These are phyloP conservation scores for Hylaeus anthracinus DNA, from an alignment of 1,140 invertebrate species.

Conservation along the genomic window DNA sequence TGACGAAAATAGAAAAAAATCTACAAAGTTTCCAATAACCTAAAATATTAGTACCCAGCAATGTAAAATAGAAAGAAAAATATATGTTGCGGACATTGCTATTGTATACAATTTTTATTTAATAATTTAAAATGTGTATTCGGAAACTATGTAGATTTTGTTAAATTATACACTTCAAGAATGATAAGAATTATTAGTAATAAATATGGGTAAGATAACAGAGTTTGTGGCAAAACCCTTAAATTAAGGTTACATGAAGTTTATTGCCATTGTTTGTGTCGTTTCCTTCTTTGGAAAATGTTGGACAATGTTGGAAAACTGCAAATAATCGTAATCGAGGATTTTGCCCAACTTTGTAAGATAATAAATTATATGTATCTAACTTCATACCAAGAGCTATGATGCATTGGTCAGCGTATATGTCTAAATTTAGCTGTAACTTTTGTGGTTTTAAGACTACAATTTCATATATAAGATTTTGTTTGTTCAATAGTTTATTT, in stretches of 20 bases:
- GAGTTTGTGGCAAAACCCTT: no score
- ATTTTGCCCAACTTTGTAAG: constrained; percentile 14
- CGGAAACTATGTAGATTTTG: constrained; percentile 59
- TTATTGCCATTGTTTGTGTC: no score
- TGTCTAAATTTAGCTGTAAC: constrained; percentile 80
- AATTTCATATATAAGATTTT: constrained; percentile 64
- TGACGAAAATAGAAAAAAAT: constrained; percentile 4
- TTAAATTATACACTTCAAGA: constrained; percentile 54
- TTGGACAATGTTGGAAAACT: no score
- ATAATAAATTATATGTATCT: constrained; percentile 75
- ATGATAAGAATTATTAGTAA: constrained; percentile 67
- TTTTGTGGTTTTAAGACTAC: constrained; percentile 76
- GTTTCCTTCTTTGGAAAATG: no score
- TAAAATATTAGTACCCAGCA: constrained; percentile 41
- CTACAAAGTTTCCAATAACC: constrained; percentile 37
- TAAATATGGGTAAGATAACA: constrained; percentile 31
- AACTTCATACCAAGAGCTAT: constrained; percentile 73
- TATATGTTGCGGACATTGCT: constrained; percentile 21
- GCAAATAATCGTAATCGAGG: no score
- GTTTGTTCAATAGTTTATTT: constrained; percentile 53
- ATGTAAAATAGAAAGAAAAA: neutral
- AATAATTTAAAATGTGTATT: constrained; percentile 41
- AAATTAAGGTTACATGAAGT: no score
- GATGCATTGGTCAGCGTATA: constrained; percentile 79
- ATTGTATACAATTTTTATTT: constrained; percentile 41